Evolutionary conservation across 2,797 vertebrate genomes (phyloP).

Genomic region (Bryconaethiops microstoma): DNA sequence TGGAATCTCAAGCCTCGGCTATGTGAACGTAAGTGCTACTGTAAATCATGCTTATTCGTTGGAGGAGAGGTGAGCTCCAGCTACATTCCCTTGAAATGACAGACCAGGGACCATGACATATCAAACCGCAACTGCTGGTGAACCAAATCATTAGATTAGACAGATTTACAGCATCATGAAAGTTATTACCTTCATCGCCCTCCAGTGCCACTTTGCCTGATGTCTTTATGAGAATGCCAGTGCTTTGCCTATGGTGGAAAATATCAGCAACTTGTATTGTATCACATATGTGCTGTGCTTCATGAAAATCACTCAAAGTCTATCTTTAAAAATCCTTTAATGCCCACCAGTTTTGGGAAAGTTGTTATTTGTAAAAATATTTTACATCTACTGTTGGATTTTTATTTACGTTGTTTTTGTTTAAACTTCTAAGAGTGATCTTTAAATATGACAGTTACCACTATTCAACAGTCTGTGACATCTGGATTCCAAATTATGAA

Average conservation of each 20-base stretch:
- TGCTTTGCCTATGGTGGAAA: conserved; percentile 72
- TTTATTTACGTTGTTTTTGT: too few relatives aligned
- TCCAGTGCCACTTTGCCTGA: conserved; percentile 74
- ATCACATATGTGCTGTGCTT: background rate
- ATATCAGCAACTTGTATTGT: conserved; percentile 34
- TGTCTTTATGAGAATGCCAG: conserved; percentile 75
- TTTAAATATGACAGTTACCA: background rate
- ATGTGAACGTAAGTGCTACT: conserved; percentile 28
- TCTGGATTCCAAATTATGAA: background rate
- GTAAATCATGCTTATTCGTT: conserved; percentile 65
- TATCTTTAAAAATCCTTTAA: too few relatives aligned
- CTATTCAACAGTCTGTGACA: background rate
- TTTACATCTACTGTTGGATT: too few relatives aligned
- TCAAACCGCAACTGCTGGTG: conserved; percentile 74
- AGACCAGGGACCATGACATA: conserved; percentile 71
- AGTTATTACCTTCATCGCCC: conserved; percentile 75
- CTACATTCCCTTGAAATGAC: conserved; percentile 76
- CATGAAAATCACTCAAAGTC: background rate
- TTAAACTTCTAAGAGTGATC: background rate
- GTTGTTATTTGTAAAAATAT: too few relatives aligned
- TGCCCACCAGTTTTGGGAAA: background rate
- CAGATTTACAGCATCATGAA: conserved; percentile 81
- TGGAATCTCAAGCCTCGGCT: conserved; percentile 3
- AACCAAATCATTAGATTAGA: conserved; percentile 78
- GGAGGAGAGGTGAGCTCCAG: conserved; percentile 58